These are phyloP conservation scores for Pogonocichla stellata DNA, from an alignment of 2,113 vertebrate species.

Conservation along the genomic window DNA sequence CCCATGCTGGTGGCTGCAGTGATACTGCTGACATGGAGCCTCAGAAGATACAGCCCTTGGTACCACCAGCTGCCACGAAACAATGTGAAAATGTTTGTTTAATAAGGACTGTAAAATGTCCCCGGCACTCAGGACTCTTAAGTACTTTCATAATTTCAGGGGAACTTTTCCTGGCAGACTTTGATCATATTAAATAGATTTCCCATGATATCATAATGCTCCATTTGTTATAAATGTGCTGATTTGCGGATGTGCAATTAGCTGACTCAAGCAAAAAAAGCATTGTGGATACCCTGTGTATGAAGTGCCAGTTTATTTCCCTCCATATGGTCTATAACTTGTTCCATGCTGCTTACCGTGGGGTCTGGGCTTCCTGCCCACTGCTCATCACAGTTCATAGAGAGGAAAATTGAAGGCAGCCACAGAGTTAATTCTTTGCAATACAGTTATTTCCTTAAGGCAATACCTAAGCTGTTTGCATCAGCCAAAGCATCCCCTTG, in stretches of 20 bases:
- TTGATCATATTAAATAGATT: conserved; percentile 38
- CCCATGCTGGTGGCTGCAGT: not conserved
- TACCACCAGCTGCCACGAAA: not conserved
- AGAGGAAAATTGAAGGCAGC: conserved; percentile 28
- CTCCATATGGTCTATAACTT: conserved; percentile 64
- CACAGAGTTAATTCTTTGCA: conserved; percentile 41
- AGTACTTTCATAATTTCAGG: conserved; percentile 14
- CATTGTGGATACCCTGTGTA: conserved; percentile 19
- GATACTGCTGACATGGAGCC: not conserved
- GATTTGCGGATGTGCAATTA: conserved; percentile 49
- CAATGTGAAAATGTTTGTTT: conserved; percentile 20
- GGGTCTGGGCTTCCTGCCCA: conserved; percentile 56
- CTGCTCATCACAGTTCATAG: conserved; percentile 40
- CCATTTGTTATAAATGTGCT: conserved; percentile 38
- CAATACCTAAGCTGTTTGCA: not conserved
- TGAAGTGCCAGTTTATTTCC: conserved; percentile 61
- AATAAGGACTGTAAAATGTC: conserved; percentile 36
- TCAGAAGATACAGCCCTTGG: not conserved
- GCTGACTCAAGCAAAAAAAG: conserved; percentile 55
- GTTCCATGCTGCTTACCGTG: conserved; percentile 50
- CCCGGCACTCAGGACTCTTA: not conserved
- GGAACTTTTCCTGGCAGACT: conserved; percentile 37
- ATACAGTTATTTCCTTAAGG: not conserved
- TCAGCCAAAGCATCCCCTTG: not conserved
- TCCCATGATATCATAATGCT: not conserved